phyloP scores from a whole-genome alignment of 2,797 vertebrate genomes.

The Propithecus perrieri region DNA sequence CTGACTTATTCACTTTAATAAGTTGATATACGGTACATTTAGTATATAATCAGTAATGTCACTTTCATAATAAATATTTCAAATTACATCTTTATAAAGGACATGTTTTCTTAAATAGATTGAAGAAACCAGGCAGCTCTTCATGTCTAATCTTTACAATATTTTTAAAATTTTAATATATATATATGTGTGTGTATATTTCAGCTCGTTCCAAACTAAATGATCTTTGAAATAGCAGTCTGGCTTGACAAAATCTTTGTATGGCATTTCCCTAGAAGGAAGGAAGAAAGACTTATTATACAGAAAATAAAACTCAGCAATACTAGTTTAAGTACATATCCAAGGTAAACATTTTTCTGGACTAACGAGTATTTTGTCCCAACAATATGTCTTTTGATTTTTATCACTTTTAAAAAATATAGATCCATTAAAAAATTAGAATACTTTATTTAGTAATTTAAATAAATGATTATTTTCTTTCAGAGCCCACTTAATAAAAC shows the following conservation, averaged over 20 bases:
- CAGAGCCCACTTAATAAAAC: constrained; percentile 43
- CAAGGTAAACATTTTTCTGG: neutral
- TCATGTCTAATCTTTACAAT: neutral
- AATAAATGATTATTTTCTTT: constrained; percentile 47
- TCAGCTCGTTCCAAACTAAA: neutral
- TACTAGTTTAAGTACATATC: neutral
- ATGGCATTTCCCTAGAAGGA: neutral
- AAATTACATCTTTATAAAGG: neutral
- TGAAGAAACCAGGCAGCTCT: neutral
- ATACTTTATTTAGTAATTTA: constrained; percentile 1
- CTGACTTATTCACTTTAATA: neutral
- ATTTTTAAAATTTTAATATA: neutral
- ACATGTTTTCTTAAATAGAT: neutral
- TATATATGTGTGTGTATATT: neutral
- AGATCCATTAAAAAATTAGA: neutral
- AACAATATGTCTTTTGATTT: neutral
- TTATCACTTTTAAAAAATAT: neutral
- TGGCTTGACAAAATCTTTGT: neutral
- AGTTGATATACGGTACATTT: neutral
- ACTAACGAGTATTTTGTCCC: neutral
- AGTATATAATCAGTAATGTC: neutral
- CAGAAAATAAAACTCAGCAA: neutral
- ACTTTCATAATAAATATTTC: constrained; percentile 14
- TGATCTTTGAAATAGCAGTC: constrained; percentile 11
- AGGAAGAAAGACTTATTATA: neutral